Percentiles rank a stretch among this genome's conserved stretches.
Conservation (phyloP, 2,888 invertebrate genomes). For the Leucoma salicis region DNA sequence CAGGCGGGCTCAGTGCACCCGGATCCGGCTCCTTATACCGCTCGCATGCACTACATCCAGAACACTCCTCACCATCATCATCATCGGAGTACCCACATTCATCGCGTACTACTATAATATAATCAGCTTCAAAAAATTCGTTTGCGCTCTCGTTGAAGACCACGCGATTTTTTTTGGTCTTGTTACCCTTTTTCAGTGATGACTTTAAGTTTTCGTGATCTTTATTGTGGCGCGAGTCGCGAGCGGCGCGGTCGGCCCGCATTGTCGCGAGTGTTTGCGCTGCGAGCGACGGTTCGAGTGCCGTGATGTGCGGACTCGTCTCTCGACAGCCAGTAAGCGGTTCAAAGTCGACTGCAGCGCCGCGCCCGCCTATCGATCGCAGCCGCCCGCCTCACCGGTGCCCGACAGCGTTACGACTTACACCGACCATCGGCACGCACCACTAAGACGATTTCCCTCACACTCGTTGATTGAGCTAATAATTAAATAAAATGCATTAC, state of each 20-base stretch:
- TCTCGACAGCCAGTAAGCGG: conserved; percentile 40
- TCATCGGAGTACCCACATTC: conserved; percentile 92
- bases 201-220: conserved; percentile 86
- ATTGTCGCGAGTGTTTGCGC: conserved; percentile 69
- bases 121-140: conserved; percentile 95
- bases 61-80: conserved; percentile 88
- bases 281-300: conserved; percentile 60
- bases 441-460: conserved; percentile 28
- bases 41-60: conserved; percentile 78
- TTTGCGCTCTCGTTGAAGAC: conserved; percentile 94
- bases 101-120: conserved; percentile 94
- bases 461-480: conserved; percentile 34
- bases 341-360: conserved; percentile 61
- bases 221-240: conserved; percentile 82
- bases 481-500: conserved; percentile 2
- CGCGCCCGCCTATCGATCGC: conserved; percentile 70
- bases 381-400: conserved; percentile 46
- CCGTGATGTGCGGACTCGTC: conserved; percentile 23
- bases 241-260: conserved; percentile 77
- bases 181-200: conserved; percentile 88
- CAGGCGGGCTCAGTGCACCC: conserved; percentile 94
- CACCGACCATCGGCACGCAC: conserved; percentile 25
- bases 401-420: conserved; percentile 36
- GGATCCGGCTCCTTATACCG: conserved; percentile 88
- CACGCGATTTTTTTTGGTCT: conserved; percentile 89